phyloP scores from a whole-genome alignment of 2,113 vertebrate species.

The Laticauda laticaudata region DNA sequence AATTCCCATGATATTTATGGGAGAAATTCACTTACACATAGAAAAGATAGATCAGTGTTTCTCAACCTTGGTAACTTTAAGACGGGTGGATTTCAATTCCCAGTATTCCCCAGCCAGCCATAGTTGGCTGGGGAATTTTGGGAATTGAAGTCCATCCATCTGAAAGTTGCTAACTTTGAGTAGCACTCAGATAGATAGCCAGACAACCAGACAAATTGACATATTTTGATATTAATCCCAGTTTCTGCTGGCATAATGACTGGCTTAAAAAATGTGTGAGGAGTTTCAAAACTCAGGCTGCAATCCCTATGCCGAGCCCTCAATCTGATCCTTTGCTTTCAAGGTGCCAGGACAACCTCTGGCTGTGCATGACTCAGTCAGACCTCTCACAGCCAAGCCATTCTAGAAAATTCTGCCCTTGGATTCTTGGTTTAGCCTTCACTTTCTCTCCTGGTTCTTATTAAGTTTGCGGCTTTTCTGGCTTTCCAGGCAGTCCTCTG shows the following conservation, averaged over 20 bases:
- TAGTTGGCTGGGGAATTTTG: not conserved
- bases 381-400: conserved; percentile 70
- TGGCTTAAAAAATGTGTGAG: conserved; percentile 46
- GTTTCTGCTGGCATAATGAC: conserved; percentile 26
- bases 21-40: conserved; percentile 47
- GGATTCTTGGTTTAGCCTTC: conserved; percentile 79
- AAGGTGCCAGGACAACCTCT: conserved; percentile 54
- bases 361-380: conserved; percentile 65
- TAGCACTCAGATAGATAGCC: not conserved
- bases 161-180: not conserved
- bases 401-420: conserved; percentile 58
- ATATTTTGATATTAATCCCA: not conserved
- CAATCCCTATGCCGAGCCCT: conserved; percentile 38
- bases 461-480: conserved; percentile 79
- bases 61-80: not conserved
- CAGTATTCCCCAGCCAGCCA: not conserved
- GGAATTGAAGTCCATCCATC: not conserved
- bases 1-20: conserved; percentile 67
- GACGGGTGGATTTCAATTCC: not conserved
- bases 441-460: conserved; percentile 82
- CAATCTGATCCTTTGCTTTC: conserved; percentile 54
- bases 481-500: conserved; percentile 64
- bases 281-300: conserved; percentile 31
- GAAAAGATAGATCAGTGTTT: not conserved
- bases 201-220: not conserved